Evolutionary conservation across 2,888 invertebrate species (phyloP).

Genomic region (Melipona beecheii): DNA sequence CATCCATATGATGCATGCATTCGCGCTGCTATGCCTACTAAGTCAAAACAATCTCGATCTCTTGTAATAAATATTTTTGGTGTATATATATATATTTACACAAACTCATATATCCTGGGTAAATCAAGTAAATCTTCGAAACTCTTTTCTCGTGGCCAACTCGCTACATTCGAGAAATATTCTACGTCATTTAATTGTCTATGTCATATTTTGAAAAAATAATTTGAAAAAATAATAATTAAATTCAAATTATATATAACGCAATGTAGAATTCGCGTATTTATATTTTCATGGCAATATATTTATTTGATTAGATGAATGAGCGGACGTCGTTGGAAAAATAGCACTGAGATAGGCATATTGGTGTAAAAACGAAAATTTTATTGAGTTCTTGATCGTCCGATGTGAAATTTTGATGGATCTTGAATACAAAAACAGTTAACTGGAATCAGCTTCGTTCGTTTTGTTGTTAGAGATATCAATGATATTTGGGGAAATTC

Average conservation of each 20-base stretch:
- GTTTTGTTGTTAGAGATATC: neutral
- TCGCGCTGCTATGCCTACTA: neutral
- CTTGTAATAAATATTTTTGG: slow-evolving; percentile 31
- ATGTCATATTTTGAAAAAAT: neutral
- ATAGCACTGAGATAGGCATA: neutral
- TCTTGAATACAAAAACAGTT: slow-evolving; percentile 7
- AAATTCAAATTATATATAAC: neutral
- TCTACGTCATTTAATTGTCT: neutral
- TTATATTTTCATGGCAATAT: too few relatives aligned
- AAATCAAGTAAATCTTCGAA: slow-evolving; percentile 38
- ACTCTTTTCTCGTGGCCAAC: slow-evolving; percentile 24
- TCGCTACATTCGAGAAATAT: neutral
- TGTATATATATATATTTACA: neutral
- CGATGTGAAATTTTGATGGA: slow-evolving; percentile 5
- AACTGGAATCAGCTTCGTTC: slow-evolving; percentile 10
- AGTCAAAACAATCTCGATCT: slow-evolving; percentile 32
- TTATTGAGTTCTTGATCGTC: slow-evolving; percentile 4
- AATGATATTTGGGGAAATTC: neutral
- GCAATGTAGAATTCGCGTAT: too few relatives aligned
- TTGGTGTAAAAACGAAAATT: too few relatives aligned
- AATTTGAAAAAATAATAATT: neutral
- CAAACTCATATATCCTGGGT: neutral
- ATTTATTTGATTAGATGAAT: neutral
- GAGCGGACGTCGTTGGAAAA: neutral
- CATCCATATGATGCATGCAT: slow-evolving; percentile 6